Evolutionary conservation across 2,797 vertebrate species (phyloP).

Genomic region (Champsocephalus esox): DNA sequence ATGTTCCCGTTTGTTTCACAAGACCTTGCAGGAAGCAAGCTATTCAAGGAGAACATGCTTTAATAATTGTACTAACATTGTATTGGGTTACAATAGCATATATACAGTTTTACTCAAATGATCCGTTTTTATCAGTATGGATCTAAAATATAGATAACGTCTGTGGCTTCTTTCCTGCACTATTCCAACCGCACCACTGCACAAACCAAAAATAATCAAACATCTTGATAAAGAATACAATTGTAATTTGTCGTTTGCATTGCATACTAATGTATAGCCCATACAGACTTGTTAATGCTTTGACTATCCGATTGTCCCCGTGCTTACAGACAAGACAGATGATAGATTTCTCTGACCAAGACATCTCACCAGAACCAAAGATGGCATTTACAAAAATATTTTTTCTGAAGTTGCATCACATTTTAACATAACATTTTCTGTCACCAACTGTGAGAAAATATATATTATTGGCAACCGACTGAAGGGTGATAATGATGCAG

Average conservation of each 20-base stretch:
- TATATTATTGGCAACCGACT: constrained; percentile 79
- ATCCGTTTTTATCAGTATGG: neutral
- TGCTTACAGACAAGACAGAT: too few species aligned
- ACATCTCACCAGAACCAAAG: constrained; percentile 32
- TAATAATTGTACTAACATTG: neutral
- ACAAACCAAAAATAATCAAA: too few species aligned
- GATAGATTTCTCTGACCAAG: too few species aligned
- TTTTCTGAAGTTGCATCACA: constrained; percentile 60
- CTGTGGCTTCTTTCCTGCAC: too few species aligned
- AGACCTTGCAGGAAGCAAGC: constrained; percentile 4
- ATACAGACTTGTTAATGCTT: too few species aligned
- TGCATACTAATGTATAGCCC: too few species aligned
- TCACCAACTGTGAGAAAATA: constrained; percentile 68
- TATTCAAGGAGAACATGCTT: neutral
- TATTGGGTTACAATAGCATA: neutral
- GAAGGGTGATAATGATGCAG: constrained; percentile 70
- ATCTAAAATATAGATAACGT: neutral
- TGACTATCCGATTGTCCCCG: too few species aligned
- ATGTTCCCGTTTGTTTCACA: constrained; percentile 19
- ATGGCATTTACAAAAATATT: constrained; percentile 40
- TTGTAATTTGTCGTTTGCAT: too few species aligned
- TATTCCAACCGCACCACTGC: too few species aligned
- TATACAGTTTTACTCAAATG: neutral
- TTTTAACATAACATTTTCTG: constrained; percentile 54
- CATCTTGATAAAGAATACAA: too few species aligned